Evolutionary conservation across 2,888 invertebrate genomes (phyloP).

Genomic region (Dromius quadrimaculatus): DNA sequence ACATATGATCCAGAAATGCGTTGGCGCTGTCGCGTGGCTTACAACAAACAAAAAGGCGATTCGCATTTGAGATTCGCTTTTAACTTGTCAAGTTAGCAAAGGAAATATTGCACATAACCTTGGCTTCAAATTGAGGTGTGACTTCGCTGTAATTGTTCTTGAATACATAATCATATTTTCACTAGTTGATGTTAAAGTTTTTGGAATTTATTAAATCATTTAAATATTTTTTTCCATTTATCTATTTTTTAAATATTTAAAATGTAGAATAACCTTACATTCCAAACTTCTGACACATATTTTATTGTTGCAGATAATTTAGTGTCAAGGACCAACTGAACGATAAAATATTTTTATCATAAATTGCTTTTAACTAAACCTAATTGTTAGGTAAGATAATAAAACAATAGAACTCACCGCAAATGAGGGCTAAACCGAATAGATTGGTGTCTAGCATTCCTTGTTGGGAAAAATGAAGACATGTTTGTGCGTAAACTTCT

Average conservation of each 20-base stretch:
- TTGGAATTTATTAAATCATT: slow-evolving; percentile 11
- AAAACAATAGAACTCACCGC: slow-evolving; percentile 73
- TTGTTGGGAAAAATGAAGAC: slow-evolving; percentile 82
- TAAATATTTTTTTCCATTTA: not conserved
- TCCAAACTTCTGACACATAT: slow-evolving; percentile 21
- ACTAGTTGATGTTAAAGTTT: slow-evolving; percentile 18
- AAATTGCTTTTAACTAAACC: too few species aligned
- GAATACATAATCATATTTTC: slow-evolving; percentile 31
- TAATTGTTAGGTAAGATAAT: not conserved
- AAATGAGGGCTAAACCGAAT: slow-evolving; percentile 86
- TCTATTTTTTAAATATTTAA: not conserved
- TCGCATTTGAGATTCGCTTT: slow-evolving; percentile 5
- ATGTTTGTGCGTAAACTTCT: slow-evolving; percentile 85
- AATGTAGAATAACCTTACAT: slow-evolving; percentile 14
- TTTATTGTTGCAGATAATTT: slow-evolving; percentile 33
- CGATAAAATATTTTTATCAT: slow-evolving; percentile 22
- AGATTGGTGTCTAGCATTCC: slow-evolving; percentile 88
- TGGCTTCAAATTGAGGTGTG: slow-evolving; percentile 34
- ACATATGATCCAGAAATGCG: not conserved
- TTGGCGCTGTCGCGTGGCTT: slow-evolving; percentile 11
- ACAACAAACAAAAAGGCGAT: slow-evolving; percentile 15
- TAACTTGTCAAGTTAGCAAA: not conserved
- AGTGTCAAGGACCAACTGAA: slow-evolving; percentile 28
- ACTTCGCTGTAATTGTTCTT: slow-evolving; percentile 41
- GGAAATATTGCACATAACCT: slow-evolving; percentile 23